Evolutionary conservation across 1,140 invertebrate species (phyloP), one percentile per base, ranked within the genome.

Genomic region (Antheraea mylitta): DNA sequence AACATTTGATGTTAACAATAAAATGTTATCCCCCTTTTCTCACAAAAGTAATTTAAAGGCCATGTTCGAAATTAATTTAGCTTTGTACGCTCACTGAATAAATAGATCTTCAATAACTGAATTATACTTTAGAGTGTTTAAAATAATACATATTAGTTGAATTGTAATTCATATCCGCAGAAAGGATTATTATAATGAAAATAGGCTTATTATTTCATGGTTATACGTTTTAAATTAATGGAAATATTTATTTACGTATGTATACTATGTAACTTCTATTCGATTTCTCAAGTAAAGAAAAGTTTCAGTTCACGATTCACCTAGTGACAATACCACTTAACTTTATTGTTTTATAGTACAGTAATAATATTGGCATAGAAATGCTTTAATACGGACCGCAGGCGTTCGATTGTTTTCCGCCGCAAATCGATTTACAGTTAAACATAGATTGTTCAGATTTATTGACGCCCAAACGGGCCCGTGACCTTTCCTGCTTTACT

Each of bases 341-440:
- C 65, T 78, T 70, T 79, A 82, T 85, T 85, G 79, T 85, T 85
- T 82, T 82, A 80, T 80, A 74, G 71, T 68, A 64, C 76, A 75
- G 78, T 86, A 84, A 81, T 82, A 85, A 81, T 83, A 85, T 86
- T 85, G 82, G 80, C 71, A 75, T 73, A 75, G 72, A 68, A 74
- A 74, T 71, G 67, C 65, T 64, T 37, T 67, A 63, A 60, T 67
- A 67, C 67, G 67, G 70, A 69, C 73, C 60, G 59, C 63, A 60
- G 30, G 72, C 72, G 69, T 81, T 45, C 79, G 76, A 85, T 86
- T 83, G 80, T 82, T 53, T 80, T 85, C 82, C 80, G 78, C 79
- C 82, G 81, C 75, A 75, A 75, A 85, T 83, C 78, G 72, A 78
- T 84, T 81, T 84, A 82, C 79, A 78, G 71, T 82, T 82, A 83